Conservation (phyloP, 2,113 vertebrate species). For the Phalacrocorax brasilianus region DNA sequence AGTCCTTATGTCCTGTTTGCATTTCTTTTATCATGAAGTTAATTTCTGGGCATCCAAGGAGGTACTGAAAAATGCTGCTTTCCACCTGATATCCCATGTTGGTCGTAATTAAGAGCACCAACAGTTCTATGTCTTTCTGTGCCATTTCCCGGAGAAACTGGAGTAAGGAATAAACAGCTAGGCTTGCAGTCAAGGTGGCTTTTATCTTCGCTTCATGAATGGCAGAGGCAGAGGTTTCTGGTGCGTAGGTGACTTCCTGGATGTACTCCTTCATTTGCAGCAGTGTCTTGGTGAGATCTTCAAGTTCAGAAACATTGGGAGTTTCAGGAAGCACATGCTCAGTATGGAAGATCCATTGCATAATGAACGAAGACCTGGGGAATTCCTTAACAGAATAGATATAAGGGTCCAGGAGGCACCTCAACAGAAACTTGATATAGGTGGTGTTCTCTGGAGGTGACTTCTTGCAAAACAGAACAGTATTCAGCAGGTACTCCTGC, state of each 20-base stretch:
- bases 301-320: neutral
- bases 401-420: slow-evolving; percentile 49
- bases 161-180: slow-evolving; percentile 19
- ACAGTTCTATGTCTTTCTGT: slow-evolving; percentile 31
- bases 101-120: slow-evolving; percentile 56
- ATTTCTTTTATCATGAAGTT: slow-evolving; percentile 41
- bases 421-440: slow-evolving; percentile 38
- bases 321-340: accelerated
- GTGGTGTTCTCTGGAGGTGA: neutral
- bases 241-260: neutral
- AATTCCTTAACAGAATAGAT: slow-evolving; percentile 56
- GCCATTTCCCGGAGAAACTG: neutral
- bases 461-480: neutral
- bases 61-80: slow-evolving; percentile 33
- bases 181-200: slow-evolving; percentile 4
- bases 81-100: slow-evolving; percentile 40
- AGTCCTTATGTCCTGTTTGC: neutral
- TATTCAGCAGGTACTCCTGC: slow-evolving; percentile 58
- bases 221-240: neutral
- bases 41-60: slow-evolving; percentile 52
- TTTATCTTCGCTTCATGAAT: slow-evolving; percentile 9
- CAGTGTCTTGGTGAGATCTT: slow-evolving; percentile 35
- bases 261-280: neutral
- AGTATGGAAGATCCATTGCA: slow-evolving; percentile 46
- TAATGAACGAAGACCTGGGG: slow-evolving; percentile 14